A percentile compares a stretch with the other conserved stretches of the same genome.
phyloP scores from a whole-genome alignment of 1,140 invertebrate species.

The Musca vetustissima region DNA sequence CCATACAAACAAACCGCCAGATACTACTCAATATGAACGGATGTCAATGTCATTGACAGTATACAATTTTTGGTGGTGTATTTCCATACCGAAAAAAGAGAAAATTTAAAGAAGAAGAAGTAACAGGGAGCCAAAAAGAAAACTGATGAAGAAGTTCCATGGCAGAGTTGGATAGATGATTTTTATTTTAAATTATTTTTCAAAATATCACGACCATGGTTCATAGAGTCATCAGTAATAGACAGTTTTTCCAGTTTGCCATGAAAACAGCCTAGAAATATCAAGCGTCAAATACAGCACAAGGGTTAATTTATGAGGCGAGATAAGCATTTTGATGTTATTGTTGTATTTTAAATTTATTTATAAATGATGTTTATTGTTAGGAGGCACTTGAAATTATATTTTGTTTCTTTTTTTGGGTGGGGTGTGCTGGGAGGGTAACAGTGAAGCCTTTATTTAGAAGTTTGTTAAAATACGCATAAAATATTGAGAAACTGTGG shows the following conservation, averaged over 20 bases:
- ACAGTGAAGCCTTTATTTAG: no score
- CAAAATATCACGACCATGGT: background rate
- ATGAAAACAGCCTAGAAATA: background rate
- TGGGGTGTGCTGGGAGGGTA: no score
- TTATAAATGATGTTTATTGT: no score
- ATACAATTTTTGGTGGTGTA: background rate
- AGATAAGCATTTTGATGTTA: slow-evolving; percentile 21
- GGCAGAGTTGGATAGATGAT: background rate
- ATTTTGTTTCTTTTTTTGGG: no score
- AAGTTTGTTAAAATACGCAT: no score
- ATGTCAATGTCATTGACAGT: slow-evolving; percentile 21
- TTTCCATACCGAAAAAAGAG: background rate
- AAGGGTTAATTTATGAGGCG: slow-evolving; percentile 24
- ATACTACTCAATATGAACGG: background rate
- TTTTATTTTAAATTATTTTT: background rate
- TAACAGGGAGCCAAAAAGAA: background rate
- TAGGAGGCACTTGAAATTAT: no score
- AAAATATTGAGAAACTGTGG: no score
- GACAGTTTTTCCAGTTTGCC: no score
- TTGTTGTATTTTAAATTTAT: background rate
- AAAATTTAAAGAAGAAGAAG: background rate
- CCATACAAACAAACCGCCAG: no score
- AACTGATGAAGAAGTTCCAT: background rate
- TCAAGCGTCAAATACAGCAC: background rate
- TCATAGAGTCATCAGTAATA: background rate